These are phyloP conservation scores for Rugalucina vietnamica DNA, from an alignment of 2,888 invertebrate genomes.

Conservation along the genomic window DNA sequence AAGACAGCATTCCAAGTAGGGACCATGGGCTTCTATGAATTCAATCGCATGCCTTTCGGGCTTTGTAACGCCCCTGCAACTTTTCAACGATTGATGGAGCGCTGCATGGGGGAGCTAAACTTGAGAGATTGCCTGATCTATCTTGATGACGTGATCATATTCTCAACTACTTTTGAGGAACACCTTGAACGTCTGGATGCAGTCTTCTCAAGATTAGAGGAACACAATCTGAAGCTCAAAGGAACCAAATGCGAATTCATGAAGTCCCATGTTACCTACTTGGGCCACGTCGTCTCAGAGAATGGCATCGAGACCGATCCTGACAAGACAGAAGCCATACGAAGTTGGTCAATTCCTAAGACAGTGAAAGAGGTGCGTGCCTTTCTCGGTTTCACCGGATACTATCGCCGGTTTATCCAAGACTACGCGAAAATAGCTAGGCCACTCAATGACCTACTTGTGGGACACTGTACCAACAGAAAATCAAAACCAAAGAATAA, in stretches of 20 bases:
- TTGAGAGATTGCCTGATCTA: constrained; percentile 1
- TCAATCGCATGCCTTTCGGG: background rate
- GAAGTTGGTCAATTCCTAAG: background rate
- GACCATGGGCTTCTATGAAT: background rate
- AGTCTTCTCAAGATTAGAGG: background rate
- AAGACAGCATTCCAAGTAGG: background rate
- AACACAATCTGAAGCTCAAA: background rate
- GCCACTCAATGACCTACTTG: background rate
- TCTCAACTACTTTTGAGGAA: background rate
- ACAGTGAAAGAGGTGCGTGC: background rate
- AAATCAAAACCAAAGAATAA: background rate
- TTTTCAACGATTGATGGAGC: background rate
- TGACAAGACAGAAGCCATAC: background rate
- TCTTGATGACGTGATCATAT: background rate
- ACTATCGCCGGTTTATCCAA: background rate
- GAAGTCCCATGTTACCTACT: background rate
- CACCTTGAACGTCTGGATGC: background rate
- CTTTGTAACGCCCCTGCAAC: background rate
- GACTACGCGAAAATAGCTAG: background rate
- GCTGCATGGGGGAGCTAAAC: background rate
- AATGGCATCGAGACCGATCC: constrained; percentile 1
- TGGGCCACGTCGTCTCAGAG: background rate
- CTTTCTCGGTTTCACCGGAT: background rate
- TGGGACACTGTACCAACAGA: background rate
- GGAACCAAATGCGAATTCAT: background rate